Evolutionary conservation across 2,113 vertebrate genomes (phyloP).

Genomic region (Phoxinus phoxinus): DNA sequence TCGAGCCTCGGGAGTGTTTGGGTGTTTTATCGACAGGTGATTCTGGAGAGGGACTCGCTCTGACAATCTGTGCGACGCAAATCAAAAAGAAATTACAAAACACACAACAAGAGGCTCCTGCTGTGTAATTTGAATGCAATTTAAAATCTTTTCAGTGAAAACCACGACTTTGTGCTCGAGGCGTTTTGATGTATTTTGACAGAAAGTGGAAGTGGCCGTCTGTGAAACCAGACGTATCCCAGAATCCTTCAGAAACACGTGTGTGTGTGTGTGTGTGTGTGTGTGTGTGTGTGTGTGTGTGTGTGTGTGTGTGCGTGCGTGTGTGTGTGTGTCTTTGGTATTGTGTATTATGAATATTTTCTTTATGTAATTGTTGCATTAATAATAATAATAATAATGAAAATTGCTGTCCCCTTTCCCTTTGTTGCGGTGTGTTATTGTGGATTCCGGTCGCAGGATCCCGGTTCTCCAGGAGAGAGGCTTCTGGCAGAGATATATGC

Average conservation of each 20-base stretch:
- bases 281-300: too few relatives aligned
- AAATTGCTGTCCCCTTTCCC: too few relatives aligned
- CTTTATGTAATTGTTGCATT: too few relatives aligned
- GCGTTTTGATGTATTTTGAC: slow-evolving; percentile 46
- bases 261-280: too few relatives aligned
- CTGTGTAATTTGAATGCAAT: slow-evolving; percentile 71
- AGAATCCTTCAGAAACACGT: not conserved
- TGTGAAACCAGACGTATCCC: slow-evolving; percentile 10
- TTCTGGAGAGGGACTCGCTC: slow-evolving; percentile 27
- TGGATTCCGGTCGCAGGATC: slow-evolving; percentile 65
- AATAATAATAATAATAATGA: too few relatives aligned
- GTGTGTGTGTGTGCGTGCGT: too few relatives aligned
- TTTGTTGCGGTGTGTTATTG: slow-evolving; percentile 54
- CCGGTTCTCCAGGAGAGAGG: slow-evolving; percentile 68
- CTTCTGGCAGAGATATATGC: slow-evolving; percentile 74
- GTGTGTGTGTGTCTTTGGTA: too few relatives aligned
- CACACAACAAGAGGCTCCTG: slow-evolving; percentile 61
- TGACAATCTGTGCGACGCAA: slow-evolving; percentile 54
- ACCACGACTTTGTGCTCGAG: slow-evolving; percentile 48
- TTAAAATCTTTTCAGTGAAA: slow-evolving; percentile 60
- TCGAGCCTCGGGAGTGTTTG: not conserved
- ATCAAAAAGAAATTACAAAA: slow-evolving; percentile 61
- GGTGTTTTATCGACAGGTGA: slow-evolving; percentile 15
- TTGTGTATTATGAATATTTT: too few relatives aligned
- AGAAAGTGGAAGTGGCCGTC: slow-evolving; percentile 25